A percentile compares a stretch with the other conserved stretches of the same genome.
phyloP scores from a whole-genome alignment of 64 coral and sea anemone genomes.

The Pocillopora damicornis region DNA sequence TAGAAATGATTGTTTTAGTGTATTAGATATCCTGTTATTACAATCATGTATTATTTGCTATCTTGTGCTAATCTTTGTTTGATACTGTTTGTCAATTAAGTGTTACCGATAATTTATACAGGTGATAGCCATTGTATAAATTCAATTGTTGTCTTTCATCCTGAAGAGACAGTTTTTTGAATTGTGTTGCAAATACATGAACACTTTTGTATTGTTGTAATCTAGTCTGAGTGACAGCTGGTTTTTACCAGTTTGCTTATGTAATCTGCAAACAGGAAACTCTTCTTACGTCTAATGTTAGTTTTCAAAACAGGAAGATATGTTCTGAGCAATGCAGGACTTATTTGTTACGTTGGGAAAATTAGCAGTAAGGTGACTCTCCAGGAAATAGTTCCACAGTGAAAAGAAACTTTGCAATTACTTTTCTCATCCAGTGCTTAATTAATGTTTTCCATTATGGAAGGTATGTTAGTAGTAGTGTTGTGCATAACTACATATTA shows the following conservation, averaged over 20 bases:
- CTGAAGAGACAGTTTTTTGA: background rate
- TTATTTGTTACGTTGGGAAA: background rate
- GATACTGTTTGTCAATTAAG: background rate
- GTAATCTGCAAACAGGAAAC: background rate
- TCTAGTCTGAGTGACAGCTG: background rate
- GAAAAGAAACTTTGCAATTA: background rate
- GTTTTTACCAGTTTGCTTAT: background rate
- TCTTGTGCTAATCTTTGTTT: too few relatives aligned
- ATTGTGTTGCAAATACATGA: background rate
- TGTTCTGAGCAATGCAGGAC: background rate
- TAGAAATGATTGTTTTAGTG: too few relatives aligned
- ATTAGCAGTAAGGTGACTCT: background rate
- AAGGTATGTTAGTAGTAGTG: background rate
- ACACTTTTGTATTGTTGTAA: background rate
- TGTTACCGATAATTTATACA: background rate
- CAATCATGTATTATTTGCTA: too few relatives aligned
- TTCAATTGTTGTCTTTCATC: background rate
- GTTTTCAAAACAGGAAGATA: conserved; percentile 8
- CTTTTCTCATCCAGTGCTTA: background rate
- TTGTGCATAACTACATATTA: too few relatives aligned
- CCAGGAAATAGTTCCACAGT: conserved; percentile 1
- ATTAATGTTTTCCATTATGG: background rate
- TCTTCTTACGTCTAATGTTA: background rate
- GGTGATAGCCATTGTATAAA: background rate
- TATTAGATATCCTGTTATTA: too few relatives aligned